Conservation (phyloP, 2,113 vertebrate species). For the Saccopteryx leptura region DNA sequence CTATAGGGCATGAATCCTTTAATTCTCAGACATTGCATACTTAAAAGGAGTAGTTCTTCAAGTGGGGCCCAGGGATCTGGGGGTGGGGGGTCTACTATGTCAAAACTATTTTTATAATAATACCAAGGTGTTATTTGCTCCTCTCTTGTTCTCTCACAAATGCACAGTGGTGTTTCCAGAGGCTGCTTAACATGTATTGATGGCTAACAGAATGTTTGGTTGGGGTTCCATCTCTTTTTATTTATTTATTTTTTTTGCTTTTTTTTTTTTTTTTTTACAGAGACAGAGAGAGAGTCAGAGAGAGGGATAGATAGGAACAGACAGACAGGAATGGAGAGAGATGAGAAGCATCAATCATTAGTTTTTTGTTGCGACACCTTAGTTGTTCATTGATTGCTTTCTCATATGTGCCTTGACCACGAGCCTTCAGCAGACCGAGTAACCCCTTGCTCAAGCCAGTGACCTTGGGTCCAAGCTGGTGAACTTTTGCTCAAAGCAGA, state of each 20-base stretch:
- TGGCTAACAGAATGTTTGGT: not conserved
- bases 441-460: too few species aligned
- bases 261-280: not conserved
- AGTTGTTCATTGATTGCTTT: too few species aligned
- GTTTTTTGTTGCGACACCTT: too few species aligned
- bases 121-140: not conserved
- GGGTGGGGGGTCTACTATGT: not conserved
- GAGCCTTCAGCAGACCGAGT: too few species aligned
- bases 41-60: not conserved
- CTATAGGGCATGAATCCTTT: not conserved
- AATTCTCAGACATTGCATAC: not conserved
- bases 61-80: not conserved
- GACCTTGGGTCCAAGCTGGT: too few species aligned
- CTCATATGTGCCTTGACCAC: too few species aligned
- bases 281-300: too few species aligned
- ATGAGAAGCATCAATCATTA: too few species aligned
- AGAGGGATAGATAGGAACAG: too few species aligned
- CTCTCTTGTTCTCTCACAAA: not conserved
- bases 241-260: not conserved
- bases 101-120: slow-evolving; percentile 2
- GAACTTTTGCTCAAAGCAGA: too few species aligned
- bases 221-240: not conserved
- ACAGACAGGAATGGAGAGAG: too few species aligned
- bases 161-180: not conserved
- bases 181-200: not conserved